A percentile compares a stretch with the other conserved stretches of the same genome.
Conservation (phyloP, 2,797 vertebrate genomes). For the Hydrolagus colliei region DNA sequence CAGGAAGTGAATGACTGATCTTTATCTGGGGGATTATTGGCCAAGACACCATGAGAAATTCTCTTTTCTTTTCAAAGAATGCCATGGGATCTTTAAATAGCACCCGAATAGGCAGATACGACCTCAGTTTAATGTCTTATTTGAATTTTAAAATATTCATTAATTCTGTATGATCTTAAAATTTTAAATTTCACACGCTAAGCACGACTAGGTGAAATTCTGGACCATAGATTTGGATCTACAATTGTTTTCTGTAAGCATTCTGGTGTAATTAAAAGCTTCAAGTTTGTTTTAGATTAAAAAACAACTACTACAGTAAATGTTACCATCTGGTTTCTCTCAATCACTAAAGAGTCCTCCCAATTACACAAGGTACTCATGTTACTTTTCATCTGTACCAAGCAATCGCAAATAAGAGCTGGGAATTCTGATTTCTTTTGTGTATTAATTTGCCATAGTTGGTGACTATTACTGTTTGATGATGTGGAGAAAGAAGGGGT, state of each 20-base stretch:
- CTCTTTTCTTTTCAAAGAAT: too few relatives aligned
- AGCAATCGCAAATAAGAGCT: slow-evolving; percentile 16
- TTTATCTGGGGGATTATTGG: too few relatives aligned
- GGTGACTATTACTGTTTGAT: not conserved
- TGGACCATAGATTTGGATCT: not conserved
- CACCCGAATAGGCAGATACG: too few relatives aligned
- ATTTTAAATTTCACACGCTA: too few relatives aligned
- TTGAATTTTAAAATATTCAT: too few relatives aligned
- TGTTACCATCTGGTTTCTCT: slow-evolving; percentile 11
- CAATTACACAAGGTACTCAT: slow-evolving; percentile 24
- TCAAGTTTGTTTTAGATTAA: not conserved
- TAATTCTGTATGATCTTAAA: too few relatives aligned
- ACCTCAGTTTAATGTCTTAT: too few relatives aligned
- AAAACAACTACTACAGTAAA: slow-evolving; percentile 11
- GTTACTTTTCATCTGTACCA: not conserved
- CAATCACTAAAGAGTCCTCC: not conserved
- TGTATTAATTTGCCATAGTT: slow-evolving; percentile 13
- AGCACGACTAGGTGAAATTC: too few relatives aligned
- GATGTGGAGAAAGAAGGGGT: too few relatives aligned
- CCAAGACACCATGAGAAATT: too few relatives aligned
- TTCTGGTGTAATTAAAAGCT: slow-evolving; percentile 24
- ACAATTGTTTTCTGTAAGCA: not conserved
- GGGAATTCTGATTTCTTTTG: not conserved
- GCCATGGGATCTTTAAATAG: too few relatives aligned
- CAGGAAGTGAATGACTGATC: too few relatives aligned